A percentile compares a stretch with the other conserved stretches of the same genome.
Conservation (phyloP, 1,140 invertebrate species). For the Nasonia giraulti region DNA sequence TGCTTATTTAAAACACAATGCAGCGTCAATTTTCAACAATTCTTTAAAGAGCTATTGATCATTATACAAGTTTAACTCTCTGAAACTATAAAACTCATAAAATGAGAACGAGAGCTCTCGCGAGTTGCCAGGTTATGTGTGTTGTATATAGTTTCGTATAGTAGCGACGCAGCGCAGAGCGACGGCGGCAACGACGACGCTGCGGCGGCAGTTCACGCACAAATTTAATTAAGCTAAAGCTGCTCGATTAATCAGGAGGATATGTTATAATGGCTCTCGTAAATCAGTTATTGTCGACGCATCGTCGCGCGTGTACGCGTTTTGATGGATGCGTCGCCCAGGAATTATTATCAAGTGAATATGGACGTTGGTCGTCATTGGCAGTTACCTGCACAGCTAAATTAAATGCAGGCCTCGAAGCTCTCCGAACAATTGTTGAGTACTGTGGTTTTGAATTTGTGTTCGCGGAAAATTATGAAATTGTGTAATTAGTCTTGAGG, state of each 20-base stretch:
- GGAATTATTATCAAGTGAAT: slow-evolving; percentile 2
- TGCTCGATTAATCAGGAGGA: slow-evolving; percentile 14
- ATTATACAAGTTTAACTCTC: too few relatives aligned
- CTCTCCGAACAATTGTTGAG: background rate
- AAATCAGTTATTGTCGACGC: slow-evolving; percentile 29
- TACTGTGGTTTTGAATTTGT: too few relatives aligned
- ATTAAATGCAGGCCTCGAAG: background rate
- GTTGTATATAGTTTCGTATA: too few relatives aligned
- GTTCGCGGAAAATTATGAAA: too few relatives aligned
- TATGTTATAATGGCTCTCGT: slow-evolving; percentile 21
- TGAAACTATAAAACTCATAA: too few relatives aligned
- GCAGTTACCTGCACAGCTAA: background rate
- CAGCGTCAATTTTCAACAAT: too few relatives aligned
- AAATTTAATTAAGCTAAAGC: slow-evolving; percentile 26
- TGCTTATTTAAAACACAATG: too few relatives aligned
- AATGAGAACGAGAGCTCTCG: too few relatives aligned
- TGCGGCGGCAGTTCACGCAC: background rate
- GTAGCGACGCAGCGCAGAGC: too few relatives aligned
- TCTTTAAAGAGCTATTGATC: too few relatives aligned
- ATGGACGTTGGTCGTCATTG: slow-evolving; percentile 14
- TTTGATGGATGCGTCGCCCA: slow-evolving; percentile 28
- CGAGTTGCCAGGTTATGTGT: too few relatives aligned
- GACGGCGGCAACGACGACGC: background rate
- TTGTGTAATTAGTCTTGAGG: too few relatives aligned
- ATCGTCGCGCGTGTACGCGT: background rate